These are phyloP conservation scores for Heliconius cydno DNA, from an alignment of 2,888 invertebrate species.

Conservation along the genomic window DNA sequence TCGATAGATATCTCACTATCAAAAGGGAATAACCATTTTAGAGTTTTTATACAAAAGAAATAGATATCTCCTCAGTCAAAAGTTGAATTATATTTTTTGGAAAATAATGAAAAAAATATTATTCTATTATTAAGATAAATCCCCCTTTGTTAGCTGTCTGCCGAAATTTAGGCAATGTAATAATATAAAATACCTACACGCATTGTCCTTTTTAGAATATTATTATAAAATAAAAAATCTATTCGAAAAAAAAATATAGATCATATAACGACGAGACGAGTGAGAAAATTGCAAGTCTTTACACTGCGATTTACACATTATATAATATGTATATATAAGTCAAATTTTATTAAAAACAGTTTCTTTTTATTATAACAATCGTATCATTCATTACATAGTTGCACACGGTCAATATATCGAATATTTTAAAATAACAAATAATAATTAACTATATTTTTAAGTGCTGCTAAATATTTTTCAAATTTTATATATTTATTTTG, in stretches of 20 bases:
- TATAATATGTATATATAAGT: background rate
- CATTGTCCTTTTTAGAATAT: no score
- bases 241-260: background rate
- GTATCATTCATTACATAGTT: background rate
- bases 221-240: background rate
- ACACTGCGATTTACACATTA: background rate
- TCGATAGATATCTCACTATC: conserved; percentile 1
- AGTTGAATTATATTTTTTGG: background rate
- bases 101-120: background rate
- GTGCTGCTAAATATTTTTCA: background rate
- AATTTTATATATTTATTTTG: background rate
- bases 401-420: background rate
- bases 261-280: background rate
- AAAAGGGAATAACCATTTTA: background rate
- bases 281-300: no score
- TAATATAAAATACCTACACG: background rate
- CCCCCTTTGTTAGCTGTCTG: background rate
- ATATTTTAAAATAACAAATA: background rate
- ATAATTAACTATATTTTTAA: background rate
- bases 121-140: background rate
- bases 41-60: background rate
- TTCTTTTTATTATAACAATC: background rate
- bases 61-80: background rate
- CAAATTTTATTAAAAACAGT: background rate
- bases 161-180: background rate